Base-by-base conservation (phyloP, 2,797 vertebrate genomes). In the Lepilemur septentrionalis region DNA sequence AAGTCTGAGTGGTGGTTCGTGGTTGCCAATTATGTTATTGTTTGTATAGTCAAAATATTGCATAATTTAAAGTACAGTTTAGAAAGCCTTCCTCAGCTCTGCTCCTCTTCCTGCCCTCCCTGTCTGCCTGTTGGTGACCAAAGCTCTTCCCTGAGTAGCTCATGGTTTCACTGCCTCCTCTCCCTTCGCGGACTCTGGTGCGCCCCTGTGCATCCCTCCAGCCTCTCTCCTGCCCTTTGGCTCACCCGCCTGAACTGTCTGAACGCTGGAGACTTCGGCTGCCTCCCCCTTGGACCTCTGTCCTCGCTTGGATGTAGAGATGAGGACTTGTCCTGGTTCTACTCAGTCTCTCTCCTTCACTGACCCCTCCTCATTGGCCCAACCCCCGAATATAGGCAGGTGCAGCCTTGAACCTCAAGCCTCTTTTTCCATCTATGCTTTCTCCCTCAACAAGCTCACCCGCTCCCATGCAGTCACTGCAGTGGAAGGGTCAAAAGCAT, bases 31-130 rank as follows among this genome's bases (percentile, higher is more conserved):
- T 85, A 48, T 46, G 85, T 84, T 85, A 25, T 70, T 89, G 63
- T 86, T 25, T 84, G n/a, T 75, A 48, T 30, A 70, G 69, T 78
- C 59, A 50, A 92, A 69, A 69, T 55, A 72, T 43, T 69, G 91
- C 17, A 55, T 75, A 28, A 88, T 67, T 67, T 22, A 79, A 78
- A 96, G 72, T 22, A 32, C 10, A 43, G 17, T 78, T 28, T 30
- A 59, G 8, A 63, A 70, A 80, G 35, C 0, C 10, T 8, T 12
- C 41, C 57, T 50, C 10, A 35, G 17, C 25, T 14, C 25, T 73
- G 48, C 65, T 67, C 84, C 28, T 57, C 72, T 25, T 63, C 76
- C 57, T 48, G 63, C 7, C 48, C 14, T 73, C n/a, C 57, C 57
- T 43, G 22, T 12, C 50, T n/a, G 67, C 23, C 79, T 5, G 7